Evolutionary conservation across 2,113 vertebrate species (phyloP).

Genomic region (Gobiocypris rarus): DNA sequence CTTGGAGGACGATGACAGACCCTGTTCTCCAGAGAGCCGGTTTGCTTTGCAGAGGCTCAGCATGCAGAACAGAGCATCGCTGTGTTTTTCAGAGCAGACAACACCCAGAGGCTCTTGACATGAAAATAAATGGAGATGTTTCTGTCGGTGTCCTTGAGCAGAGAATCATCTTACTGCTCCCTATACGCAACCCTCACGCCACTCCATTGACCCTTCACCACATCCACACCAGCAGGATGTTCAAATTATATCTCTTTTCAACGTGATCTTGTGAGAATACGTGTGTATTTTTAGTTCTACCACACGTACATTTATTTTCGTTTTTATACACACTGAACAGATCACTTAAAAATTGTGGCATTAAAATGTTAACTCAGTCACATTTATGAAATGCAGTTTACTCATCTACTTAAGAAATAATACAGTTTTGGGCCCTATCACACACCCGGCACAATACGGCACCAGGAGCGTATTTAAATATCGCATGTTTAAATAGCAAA

Average conservation of each 20-base stretch:
- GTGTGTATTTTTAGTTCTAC: too few species aligned
- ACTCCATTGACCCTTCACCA: background rate
- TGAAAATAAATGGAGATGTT: conserved; percentile 42
- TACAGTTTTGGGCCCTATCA: too few species aligned
- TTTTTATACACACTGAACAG: too few species aligned
- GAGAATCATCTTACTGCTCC: conserved; percentile 1
- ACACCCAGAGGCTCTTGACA: conserved; percentile 27
- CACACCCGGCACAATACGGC: too few species aligned
- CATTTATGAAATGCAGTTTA: too few species aligned
- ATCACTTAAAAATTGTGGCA: too few species aligned
- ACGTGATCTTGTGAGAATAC: too few species aligned
- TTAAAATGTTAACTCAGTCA: too few species aligned
- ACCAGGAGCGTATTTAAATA: too few species aligned
- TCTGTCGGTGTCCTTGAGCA: conserved; percentile 38
- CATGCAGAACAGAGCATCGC: conserved; percentile 53
- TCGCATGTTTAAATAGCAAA: too few species aligned
- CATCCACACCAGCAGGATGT: background rate
- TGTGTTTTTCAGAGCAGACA: conserved; percentile 48
- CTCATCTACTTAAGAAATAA: too few species aligned
- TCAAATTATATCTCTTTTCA: background rate
- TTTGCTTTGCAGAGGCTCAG: conserved; percentile 49
- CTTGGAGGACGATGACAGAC: background rate
- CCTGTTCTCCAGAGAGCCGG: background rate
- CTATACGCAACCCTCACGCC: background rate
- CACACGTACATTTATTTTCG: too few species aligned